These are phyloP conservation scores for Rhamnusium bicolor DNA, from an alignment of 2,888 invertebrate species.

Conservation along the genomic window DNA sequence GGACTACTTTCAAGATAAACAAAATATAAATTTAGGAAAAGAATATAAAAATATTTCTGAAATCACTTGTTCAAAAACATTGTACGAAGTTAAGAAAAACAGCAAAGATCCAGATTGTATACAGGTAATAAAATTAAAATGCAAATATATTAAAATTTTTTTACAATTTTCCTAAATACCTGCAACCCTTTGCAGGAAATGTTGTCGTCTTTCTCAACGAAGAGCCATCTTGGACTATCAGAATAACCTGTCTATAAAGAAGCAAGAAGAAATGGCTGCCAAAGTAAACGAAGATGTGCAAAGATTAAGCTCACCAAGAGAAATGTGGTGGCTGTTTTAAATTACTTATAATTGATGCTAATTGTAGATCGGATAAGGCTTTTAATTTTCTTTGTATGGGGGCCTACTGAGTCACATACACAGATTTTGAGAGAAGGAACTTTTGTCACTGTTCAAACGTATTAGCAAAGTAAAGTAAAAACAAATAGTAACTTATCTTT, in stretches of 20 bases:
- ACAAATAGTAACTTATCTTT: too few relatives aligned
- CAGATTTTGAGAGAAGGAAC: slow-evolving; percentile 77
- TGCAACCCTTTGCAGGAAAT: slow-evolving; percentile 67
- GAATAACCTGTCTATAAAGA: slow-evolving; percentile 63
- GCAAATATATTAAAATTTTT: background rate
- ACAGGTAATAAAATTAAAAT: slow-evolving; percentile 66
- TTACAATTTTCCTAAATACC: background rate
- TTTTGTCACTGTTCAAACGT: slow-evolving; percentile 76
- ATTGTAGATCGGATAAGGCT: slow-evolving; percentile 56
- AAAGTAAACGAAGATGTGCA: slow-evolving; percentile 54
- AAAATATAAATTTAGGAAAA: slow-evolving; percentile 45
- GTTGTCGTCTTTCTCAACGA: slow-evolving; percentile 70
- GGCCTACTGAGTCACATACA: slow-evolving; percentile 76
- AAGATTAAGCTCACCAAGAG: slow-evolving; percentile 57
- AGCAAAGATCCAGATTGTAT: slow-evolving; percentile 72
- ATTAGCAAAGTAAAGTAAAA: slow-evolving; percentile 68
- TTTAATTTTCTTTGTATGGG: slow-evolving; percentile 81
- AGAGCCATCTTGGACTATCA: slow-evolving; percentile 69
- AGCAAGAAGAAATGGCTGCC: slow-evolving; percentile 58
- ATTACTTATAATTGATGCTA: slow-evolving; percentile 70
- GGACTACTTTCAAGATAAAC: slow-evolving; percentile 41
- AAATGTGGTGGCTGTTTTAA: slow-evolving; percentile 70
- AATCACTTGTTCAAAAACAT: slow-evolving; percentile 61
- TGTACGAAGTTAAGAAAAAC: slow-evolving; percentile 67
- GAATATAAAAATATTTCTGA: slow-evolving; percentile 54